These are phyloP conservation scores for Pagetopsis macropterus DNA, from an alignment of 2,797 vertebrate genomes.

Conservation along the genomic window DNA sequence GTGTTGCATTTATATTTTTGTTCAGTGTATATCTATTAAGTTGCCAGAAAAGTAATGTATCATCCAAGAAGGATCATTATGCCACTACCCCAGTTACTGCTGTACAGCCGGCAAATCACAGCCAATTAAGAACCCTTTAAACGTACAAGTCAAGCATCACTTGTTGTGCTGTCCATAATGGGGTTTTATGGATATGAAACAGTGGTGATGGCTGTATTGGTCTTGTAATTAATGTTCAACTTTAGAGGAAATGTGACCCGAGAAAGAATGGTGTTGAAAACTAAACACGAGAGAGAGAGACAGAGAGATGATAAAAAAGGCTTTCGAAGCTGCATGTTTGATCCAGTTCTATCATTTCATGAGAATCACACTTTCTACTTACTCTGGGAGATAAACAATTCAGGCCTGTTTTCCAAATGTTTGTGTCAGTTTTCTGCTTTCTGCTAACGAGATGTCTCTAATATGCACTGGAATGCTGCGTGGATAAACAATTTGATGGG, in stretches of 20 bases:
- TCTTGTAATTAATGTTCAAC: slow-evolving; percentile 68
- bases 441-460: slow-evolving; percentile 87
- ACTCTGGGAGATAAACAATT: slow-evolving; percentile 78
- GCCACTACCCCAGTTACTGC: slow-evolving; percentile 51
- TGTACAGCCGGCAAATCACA: slow-evolving; percentile 70
- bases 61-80: slow-evolving; percentile 61
- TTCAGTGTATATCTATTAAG: slow-evolving; percentile 15
- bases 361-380: slow-evolving; percentile 77
- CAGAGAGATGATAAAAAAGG: slow-evolving; percentile 18
- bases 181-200: slow-evolving; percentile 75
- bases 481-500: slow-evolving; percentile 84
- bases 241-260: slow-evolving; percentile 58
- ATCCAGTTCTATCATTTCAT: slow-evolving; percentile 73
- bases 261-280: slow-evolving; percentile 45
- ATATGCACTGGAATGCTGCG: slow-evolving; percentile 85
- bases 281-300: slow-evolving; percentile 24
- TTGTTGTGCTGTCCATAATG: slow-evolving; percentile 76
- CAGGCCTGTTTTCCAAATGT: slow-evolving; percentile 78
- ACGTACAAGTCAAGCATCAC: slow-evolving; percentile 80
- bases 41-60: slow-evolving; percentile 65
- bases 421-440: slow-evolving; percentile 86
- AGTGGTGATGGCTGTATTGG: slow-evolving; percentile 64
- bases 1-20: too few species aligned
- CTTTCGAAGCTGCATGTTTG: slow-evolving; percentile 42
- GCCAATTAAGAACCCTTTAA: slow-evolving; percentile 80